Conservation (phyloP, 2,888 invertebrate genomes). For the Aleiodes leptofemur region DNA sequence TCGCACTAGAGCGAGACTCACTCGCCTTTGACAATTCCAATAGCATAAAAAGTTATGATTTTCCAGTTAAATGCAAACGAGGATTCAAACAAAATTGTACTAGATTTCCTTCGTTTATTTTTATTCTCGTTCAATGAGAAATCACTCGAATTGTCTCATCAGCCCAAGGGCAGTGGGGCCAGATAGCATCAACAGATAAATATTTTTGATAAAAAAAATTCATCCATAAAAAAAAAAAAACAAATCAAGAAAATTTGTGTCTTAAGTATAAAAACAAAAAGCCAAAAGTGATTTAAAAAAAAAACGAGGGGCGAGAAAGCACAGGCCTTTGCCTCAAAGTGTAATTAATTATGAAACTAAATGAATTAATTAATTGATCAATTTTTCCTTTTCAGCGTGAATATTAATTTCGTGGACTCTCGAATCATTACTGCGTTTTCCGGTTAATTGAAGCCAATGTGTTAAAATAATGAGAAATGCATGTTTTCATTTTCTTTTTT, state of each 20-base stretch:
- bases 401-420: slow-evolving; percentile 1
- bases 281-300: slow-evolving; percentile 30
- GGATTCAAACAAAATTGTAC: neutral
- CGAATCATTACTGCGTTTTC: slow-evolving; percentile 37
- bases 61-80: neutral
- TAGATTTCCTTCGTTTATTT: neutral
- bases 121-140: too few relatives aligned
- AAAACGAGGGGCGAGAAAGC: slow-evolving; percentile 44
- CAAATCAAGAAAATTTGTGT: slow-evolving; percentile 16
- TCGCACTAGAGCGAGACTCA: slow-evolving; percentile 13
- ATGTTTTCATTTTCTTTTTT: slow-evolving; percentile 10
- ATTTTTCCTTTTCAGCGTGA: neutral
- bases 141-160: too few relatives aligned
- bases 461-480: slow-evolving; percentile 15
- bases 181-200: too few relatives aligned
- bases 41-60: neutral
- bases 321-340: slow-evolving; percentile 28
- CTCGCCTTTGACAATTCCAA: neutral
- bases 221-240: slow-evolving; percentile 21
- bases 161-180: too few relatives aligned
- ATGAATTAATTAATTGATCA: slow-evolving; percentile 8
- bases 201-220: slow-evolving; percentile 3
- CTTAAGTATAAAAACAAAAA: slow-evolving; percentile 35
- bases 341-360: slow-evolving; percentile 19
- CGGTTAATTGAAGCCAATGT: slow-evolving; percentile 42